Evolutionary conservation across 1,140 invertebrate genomes (phyloP).

Genomic region (Fopius arisanus): DNA sequence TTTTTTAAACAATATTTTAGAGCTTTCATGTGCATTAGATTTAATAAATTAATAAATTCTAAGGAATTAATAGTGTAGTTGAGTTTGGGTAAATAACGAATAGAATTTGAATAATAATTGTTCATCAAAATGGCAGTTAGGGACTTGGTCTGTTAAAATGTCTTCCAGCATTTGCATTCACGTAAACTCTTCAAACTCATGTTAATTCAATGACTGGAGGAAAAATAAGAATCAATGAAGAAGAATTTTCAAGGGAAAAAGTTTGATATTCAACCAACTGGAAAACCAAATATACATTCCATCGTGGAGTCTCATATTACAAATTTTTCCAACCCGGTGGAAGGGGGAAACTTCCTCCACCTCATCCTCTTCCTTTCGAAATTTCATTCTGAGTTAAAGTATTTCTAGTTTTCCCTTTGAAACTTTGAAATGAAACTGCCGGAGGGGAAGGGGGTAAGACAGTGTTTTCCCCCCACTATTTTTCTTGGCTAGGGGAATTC

Average conservation of each 20-base stretch:
- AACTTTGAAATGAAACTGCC: conserved; percentile 51
- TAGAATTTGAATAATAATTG: no score
- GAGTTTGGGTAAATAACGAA: no score
- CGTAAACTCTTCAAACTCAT: no score
- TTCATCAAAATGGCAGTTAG: no score
- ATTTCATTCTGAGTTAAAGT: conserved; percentile 56
- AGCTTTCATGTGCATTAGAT: no score
- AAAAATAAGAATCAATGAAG: background rate
- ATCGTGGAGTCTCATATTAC: conserved; percentile 36
- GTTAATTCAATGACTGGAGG: background rate
- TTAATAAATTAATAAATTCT: no score
- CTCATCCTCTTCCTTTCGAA: conserved; percentile 43
- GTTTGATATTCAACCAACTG: conserved; percentile 10
- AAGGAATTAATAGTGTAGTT: no score
- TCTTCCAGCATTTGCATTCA: no score
- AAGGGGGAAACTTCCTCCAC: conserved; percentile 31
- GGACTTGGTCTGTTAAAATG: no score
- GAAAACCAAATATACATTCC: conserved; percentile 15
- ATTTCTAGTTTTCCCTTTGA: conserved; percentile 48
- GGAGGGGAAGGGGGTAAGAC: background rate
- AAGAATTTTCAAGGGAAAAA: conserved; percentile 6
- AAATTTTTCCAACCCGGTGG: conserved; percentile 37
- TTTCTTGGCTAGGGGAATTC: background rate
- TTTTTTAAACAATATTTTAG: no score
- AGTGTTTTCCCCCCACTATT: background rate